A percentile compares a stretch with the other conserved stretches of the same genome.
Evolutionary conservation across 1,140 invertebrate genomes (phyloP).

Genomic region (Heliothis virescens): DNA sequence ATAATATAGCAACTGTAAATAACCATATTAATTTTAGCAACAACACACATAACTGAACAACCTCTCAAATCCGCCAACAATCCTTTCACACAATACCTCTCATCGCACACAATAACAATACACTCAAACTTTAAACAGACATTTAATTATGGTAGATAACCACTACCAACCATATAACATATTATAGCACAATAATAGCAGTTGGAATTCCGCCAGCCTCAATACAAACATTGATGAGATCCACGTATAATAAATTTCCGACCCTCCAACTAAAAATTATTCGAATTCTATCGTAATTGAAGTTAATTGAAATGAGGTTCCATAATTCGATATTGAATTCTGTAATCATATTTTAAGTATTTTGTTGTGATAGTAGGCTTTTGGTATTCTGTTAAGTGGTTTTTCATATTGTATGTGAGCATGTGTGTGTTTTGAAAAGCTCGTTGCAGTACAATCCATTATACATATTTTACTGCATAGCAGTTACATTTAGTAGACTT

Average conservation of each 20-base stretch:
- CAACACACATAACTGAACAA: too few relatives aligned
- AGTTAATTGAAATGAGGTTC: conserved; percentile 32
- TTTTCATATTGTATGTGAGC: background rate
- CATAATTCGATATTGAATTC: conserved; percentile 27
- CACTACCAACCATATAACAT: background rate
- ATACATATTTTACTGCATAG: too few relatives aligned
- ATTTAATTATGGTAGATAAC: background rate
- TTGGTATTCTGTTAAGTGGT: background rate
- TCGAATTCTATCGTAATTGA: conserved; percentile 26
- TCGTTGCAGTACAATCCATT: too few relatives aligned
- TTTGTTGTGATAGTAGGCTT: conserved; percentile 1
- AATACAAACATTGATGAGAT: conserved; percentile 22
- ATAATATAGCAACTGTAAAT: too few relatives aligned
- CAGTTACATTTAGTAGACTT: too few relatives aligned
- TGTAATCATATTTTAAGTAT: conserved; percentile 21
- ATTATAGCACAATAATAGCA: background rate
- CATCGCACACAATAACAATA: background rate
- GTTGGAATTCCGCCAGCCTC: conserved; percentile 16
- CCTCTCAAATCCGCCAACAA: too few relatives aligned
- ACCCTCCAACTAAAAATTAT: conserved; percentile 7
- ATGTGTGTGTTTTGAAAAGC: too few relatives aligned
- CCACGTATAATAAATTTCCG: background rate
- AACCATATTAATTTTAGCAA: too few relatives aligned
- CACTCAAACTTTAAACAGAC: background rate
- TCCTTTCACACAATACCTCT: background rate